Evolutionary conservation across 2,797 vertebrate genomes (phyloP).

Genomic region (Danio albolineatus): DNA sequence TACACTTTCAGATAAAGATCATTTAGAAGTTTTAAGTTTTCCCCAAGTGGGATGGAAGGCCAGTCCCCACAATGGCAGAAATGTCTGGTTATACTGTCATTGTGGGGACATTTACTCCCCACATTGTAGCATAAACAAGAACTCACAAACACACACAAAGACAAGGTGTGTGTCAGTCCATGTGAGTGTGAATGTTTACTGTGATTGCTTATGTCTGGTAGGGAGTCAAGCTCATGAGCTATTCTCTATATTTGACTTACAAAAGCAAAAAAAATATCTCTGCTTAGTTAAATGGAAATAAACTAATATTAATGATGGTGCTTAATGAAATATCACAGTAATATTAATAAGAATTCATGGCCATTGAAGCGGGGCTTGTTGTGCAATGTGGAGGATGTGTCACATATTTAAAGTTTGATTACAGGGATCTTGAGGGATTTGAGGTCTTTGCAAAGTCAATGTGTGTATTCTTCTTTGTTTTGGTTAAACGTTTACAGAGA

Average conservation of each 20-base stretch:
- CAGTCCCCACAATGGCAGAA: too few relatives aligned
- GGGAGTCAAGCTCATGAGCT: neutral
- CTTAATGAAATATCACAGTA: neutral
- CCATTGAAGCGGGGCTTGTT: neutral
- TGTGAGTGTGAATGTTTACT: neutral
- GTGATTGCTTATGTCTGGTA: neutral
- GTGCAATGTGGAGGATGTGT: neutral
- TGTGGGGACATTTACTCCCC: too few relatives aligned
- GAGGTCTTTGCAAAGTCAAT: neutral
- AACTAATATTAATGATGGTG: neutral
- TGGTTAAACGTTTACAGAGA: neutral
- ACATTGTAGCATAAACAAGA: too few relatives aligned
- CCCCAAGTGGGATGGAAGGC: too few relatives aligned
- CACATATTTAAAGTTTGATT: neutral
- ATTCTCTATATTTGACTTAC: neutral
- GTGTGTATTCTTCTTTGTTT: slow-evolving; percentile 4
- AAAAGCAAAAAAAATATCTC: too few relatives aligned
- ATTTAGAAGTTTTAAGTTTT: too few relatives aligned
- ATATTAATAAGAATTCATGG: neutral
- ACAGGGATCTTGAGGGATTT: neutral
- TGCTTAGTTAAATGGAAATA: slow-evolving; percentile 7
- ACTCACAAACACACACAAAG: too few relatives aligned
- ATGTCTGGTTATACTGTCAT: too few relatives aligned
- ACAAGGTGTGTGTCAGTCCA: neutral
- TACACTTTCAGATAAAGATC: too few relatives aligned